Base-by-base conservation (phyloP, 2,888 invertebrate genomes). In the Craniophora ligustri region DNA sequence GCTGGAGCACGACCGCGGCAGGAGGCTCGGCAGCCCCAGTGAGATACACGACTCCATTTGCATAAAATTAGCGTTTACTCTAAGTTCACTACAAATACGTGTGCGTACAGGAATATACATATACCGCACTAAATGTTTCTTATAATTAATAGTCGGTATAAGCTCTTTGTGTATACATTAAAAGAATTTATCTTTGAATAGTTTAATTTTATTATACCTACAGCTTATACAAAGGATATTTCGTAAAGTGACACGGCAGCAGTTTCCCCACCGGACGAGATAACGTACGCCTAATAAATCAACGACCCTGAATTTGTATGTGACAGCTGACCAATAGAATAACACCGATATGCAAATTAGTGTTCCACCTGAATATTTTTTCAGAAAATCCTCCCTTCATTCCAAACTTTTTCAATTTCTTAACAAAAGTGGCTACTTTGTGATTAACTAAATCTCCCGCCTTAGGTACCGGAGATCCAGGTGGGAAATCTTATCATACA, bases 1-100 rank as follows among this genome's bases (percentile, higher is more conserved):
- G 0, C 79, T 92, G 0, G 93, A 93, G 64, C 78, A 83, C 5
- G 92, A 93, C 53, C 81, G 86, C 30, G 78, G 81, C 1, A 85
- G 82, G 53, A 83, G 91, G 77, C 87, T 92, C 59, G 92, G 91
- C 10, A 93, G 92, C 65, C 93, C 93, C 34, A 84, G 93, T 93
- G 75, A 80, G 87, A 79, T 32, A 55, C 34, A 44, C 19, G 10
- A 39, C 23, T 21, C 40, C 13, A 63, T 63, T 64, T 63, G 35
- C 68, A 62, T 67, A 56, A 15, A 56, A 65, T 61, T 55, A 11
- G 26, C 63, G 46, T 49, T 40, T 23, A 45, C 15, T 34, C 31
- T 42, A 45, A 42, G 40, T 67, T 61, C 32, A 19, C 5, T 6
- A 18, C 18, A 6, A 18, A 50, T 32, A 26, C 32, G 40, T 40